Percentiles rank a stretch among this genome's conserved stretches.
Evolutionary conservation across 2,888 invertebrate species (phyloP).

Genomic region (Spilosoma lubricipeda): DNA sequence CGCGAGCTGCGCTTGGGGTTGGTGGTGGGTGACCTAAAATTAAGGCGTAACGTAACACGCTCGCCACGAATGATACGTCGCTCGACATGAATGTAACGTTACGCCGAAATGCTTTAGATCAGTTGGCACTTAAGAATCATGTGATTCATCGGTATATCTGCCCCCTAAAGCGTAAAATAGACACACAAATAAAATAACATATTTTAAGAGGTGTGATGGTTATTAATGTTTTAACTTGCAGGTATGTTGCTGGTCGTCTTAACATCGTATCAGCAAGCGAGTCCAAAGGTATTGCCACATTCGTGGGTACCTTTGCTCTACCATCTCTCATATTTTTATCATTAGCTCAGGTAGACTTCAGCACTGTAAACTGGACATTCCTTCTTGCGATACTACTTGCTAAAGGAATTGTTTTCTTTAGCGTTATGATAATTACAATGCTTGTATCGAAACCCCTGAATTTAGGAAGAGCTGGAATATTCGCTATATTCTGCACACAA

Average conservation of each 20-base stretch:
- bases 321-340: constrained; percentile 97
- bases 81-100: no score
- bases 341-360: constrained; percentile 93
- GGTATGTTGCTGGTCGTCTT: constrained; percentile 94
- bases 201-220: neutral
- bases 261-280: constrained; percentile 93
- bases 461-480: constrained; percentile 94
- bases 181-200: neutral
- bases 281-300: constrained; percentile 95
- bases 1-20: no score
- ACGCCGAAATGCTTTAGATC: no score
- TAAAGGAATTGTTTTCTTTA: constrained; percentile 94
- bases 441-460: constrained; percentile 93
- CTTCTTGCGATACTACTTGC: constrained; percentile 93
- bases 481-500: constrained; percentile 98
- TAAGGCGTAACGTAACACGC: no score
- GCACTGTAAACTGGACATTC: constrained; percentile 96
- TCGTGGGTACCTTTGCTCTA: constrained; percentile 97
- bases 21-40: no score
- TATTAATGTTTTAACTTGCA: constrained; percentile 66
- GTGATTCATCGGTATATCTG: no score
- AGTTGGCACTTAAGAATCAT: no score
- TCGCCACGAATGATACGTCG: no score
- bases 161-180: neutral
- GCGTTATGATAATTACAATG: constrained; percentile 91